Percentiles rank a stretch among this genome's conserved stretches.
Conservation (phyloP, 2,888 invertebrate species). For the Heliconius ismenius region DNA sequence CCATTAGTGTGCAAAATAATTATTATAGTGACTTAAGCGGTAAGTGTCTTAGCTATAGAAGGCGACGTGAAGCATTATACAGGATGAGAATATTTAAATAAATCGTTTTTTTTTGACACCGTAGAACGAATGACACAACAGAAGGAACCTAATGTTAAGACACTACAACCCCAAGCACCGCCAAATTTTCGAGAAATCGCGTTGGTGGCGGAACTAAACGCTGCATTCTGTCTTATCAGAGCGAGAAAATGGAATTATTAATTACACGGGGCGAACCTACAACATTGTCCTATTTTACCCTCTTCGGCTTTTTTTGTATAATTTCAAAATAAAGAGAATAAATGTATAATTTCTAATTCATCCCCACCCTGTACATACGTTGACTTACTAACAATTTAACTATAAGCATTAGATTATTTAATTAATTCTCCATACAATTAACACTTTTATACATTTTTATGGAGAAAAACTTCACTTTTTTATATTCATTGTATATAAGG, state of each 20-base stretch:
- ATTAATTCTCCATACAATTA: neutral
- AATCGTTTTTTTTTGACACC: neutral
- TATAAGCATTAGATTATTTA: constrained; percentile 19
- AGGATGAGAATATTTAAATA: constrained; percentile 19
- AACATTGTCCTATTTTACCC: neutral
- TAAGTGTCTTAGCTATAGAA: constrained; percentile 48
- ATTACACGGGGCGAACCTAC: neutral
- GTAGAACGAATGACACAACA: too few relatives aligned
- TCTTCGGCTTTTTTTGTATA: neutral
- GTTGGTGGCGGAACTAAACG: neutral
- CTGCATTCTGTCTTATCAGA: neutral
- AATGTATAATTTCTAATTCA: neutral
- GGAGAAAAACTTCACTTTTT: constrained; percentile 8
- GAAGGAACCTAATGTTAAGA: too few relatives aligned
- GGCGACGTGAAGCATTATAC: constrained; percentile 58
- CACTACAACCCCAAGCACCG: neutral
- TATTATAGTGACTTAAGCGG: constrained; percentile 35
- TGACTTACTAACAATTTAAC: constrained; percentile 21
- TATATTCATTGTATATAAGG: constrained; percentile 36
- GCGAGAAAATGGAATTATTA: neutral
- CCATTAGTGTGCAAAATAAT: constrained; percentile 58
- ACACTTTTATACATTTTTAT: constrained; percentile 4
- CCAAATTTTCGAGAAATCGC: neutral
- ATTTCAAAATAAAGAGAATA: neutral
- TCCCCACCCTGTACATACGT: constrained; percentile 26